Base-by-base conservation (phyloP, 1,140 invertebrate species). In the Zaprionus capensis region DNA sequence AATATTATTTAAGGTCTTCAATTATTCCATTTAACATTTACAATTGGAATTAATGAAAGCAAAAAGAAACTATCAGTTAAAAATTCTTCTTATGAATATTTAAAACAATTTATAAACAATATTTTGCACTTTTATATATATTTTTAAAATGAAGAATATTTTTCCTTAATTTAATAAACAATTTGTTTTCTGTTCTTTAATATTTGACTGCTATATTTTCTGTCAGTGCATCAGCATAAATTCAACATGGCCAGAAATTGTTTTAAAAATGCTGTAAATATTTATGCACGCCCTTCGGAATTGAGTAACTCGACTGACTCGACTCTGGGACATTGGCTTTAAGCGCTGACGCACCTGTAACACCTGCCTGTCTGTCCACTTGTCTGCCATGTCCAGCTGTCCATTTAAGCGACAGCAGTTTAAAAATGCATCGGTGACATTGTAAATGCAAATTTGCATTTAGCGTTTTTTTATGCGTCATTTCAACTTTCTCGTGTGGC, bases 231-330 rank as follows among this genome's bases (percentile, higher is more conserved):
- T 3, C 1, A 31, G 38, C 53, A 70, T 38, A 59, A 71, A 57
- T 72, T 70, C 68, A 56, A 41, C 66, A 67, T 11, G 14, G 34
- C 46, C 74, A 76, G 77, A 78, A 83, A 83, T 88, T 78, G 73
- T 88, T 83, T 78, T 81, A 87, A 88, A 83, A 87, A 81, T 75
- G 71, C 84, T 76, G 84, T 87, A 88, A 88, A 87, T 87, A 87
- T 87, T 88, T 87, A 88, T 87, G 74, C 49, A 36, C 31, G 17
- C 46, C 55, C 34, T 17, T 12, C 56, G 46, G 11, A 4, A 34
- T 20, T 15, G 9, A 15, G 41, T 34, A 7, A 15, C 9, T 4
- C 15, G 51, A 41, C 34, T 46, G 38, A 36, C 53, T 53, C 41
- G 53, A 36, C 53, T 53, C 41, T 46, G 41, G 44, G 31, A 58